phyloP scores from a whole-genome alignment of 2,888 invertebrate genomes.

The Tolmerus cingulatus region DNA sequence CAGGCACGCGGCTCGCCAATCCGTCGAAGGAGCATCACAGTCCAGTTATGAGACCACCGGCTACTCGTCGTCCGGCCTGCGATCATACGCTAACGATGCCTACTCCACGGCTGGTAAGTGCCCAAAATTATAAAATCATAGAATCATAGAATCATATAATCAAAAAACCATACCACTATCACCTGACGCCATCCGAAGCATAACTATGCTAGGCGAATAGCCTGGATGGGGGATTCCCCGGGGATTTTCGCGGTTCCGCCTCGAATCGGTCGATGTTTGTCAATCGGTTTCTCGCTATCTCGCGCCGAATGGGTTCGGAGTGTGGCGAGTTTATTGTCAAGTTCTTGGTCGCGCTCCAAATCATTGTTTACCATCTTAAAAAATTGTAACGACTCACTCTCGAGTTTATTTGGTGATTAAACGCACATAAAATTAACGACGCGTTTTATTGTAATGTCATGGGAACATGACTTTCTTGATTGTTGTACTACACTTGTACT shows the following conservation, averaged over 20 bases:
- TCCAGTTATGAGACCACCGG: constrained; percentile 63
- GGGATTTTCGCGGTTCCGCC: not conserved
- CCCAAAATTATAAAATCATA: too few species aligned
- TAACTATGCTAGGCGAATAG: too few species aligned
- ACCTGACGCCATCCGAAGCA: not conserved
- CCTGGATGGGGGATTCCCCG: too few species aligned
- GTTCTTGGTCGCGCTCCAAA: not conserved
- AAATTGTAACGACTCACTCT: not conserved
- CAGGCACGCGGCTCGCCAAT: constrained; percentile 61
- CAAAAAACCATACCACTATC: not conserved
- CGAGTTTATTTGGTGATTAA: constrained; percentile 49
- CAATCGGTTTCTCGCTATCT: not conserved
- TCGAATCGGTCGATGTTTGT: not conserved
- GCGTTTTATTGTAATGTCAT: constrained; percentile 45
- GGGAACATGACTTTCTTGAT: not conserved
- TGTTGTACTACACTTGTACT: not conserved
- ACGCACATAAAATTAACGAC: constrained; percentile 48
- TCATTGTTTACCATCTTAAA: not conserved
- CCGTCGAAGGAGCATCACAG: constrained; percentile 63
- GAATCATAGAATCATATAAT: too few species aligned
- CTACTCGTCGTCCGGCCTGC: constrained; percentile 59
- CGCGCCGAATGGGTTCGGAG: not conserved
- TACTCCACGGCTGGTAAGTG: constrained; percentile 62
- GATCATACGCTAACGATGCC: constrained; percentile 62
- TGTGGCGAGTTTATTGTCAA: not conserved